Evolutionary conservation across 2,113 vertebrate genomes (phyloP).

Genomic region (Bagarius yarrelli): DNA sequence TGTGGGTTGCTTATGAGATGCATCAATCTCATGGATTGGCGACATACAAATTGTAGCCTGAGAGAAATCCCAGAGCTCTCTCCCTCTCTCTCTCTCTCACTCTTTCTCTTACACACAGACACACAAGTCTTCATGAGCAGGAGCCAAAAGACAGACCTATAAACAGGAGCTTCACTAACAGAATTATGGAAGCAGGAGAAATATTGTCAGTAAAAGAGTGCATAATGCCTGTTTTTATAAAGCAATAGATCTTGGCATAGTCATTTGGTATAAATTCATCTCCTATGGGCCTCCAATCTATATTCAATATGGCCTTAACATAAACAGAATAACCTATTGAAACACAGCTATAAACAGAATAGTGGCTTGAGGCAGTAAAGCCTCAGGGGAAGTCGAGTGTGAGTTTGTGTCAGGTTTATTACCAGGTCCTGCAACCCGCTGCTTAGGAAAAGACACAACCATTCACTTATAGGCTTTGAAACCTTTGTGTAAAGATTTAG

Average conservation of each 20-base stretch:
- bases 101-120: not conserved
- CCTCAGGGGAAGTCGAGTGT: conserved; percentile 7
- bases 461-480: not conserved
- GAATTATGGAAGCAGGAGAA: conserved; percentile 38
- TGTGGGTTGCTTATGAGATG: conserved; percentile 39
- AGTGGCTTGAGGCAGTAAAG: not conserved
- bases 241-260: conserved; percentile 38
- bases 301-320: not conserved
- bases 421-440: conserved; percentile 6
- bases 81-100: not conserved
- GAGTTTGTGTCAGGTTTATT: conserved; percentile 27
- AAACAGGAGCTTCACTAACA: conserved; percentile 39
- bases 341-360: conserved; percentile 46
- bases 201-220: conserved; percentile 32
- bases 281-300: conserved; percentile 26
- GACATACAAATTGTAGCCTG: not conserved
- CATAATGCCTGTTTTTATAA: conserved; percentile 32
- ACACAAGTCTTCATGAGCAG: conserved; percentile 4
- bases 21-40: conserved; percentile 47
- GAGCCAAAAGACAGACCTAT: conserved; percentile 22
- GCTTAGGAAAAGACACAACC: conserved; percentile 14
- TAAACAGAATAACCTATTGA: conserved; percentile 24
- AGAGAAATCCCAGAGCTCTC: conserved; percentile 1
- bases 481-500: not conserved
- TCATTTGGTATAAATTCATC: conserved; percentile 30